Evolutionary conservation across 2,797 vertebrate genomes (phyloP).

Genomic region (Pseudochaenichthys georgianus): DNA sequence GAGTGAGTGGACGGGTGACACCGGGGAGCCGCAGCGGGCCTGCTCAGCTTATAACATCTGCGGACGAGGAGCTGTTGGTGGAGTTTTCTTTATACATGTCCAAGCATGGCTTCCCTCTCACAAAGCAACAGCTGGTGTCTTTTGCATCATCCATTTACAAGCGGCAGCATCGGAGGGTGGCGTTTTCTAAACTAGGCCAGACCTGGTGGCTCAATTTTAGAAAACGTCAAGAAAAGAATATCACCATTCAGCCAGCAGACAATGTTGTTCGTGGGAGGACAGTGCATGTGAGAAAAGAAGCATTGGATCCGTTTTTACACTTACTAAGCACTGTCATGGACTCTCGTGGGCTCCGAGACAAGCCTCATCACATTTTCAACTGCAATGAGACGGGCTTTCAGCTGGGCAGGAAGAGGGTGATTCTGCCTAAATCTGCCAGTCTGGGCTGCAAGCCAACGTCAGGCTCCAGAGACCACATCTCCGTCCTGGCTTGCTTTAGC

Average conservation of each 20-base stretch:
- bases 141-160: slow-evolving; percentile 81
- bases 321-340: slow-evolving; percentile 67
- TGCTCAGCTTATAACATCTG: slow-evolving; percentile 75
- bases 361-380: slow-evolving; percentile 73
- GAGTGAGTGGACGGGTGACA: slow-evolving; percentile 78
- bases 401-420: slow-evolving; percentile 71
- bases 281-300: slow-evolving; percentile 72
- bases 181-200: slow-evolving; percentile 79
- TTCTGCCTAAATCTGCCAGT: slow-evolving; percentile 65
- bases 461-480: slow-evolving; percentile 73
- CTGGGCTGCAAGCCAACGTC: slow-evolving; percentile 64
- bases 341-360: slow-evolving; percentile 61
- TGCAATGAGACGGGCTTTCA: slow-evolving; percentile 77
- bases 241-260: slow-evolving; percentile 76
- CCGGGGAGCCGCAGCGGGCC: slow-evolving; percentile 80
- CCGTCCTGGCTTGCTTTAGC: slow-evolving; percentile 72
- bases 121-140: slow-evolving; percentile 80
- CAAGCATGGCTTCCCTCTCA: slow-evolving; percentile 79
- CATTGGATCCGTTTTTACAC: slow-evolving; percentile 74
- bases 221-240: slow-evolving; percentile 78
- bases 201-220: slow-evolving; percentile 83
- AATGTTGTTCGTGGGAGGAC: slow-evolving; percentile 69
- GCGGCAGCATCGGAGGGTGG: slow-evolving; percentile 78
- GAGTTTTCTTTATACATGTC: slow-evolving; percentile 79
- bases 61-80: slow-evolving; percentile 76